phyloP scores from a whole-genome alignment of 2,888 invertebrate species.

The Protonemura montana region DNA sequence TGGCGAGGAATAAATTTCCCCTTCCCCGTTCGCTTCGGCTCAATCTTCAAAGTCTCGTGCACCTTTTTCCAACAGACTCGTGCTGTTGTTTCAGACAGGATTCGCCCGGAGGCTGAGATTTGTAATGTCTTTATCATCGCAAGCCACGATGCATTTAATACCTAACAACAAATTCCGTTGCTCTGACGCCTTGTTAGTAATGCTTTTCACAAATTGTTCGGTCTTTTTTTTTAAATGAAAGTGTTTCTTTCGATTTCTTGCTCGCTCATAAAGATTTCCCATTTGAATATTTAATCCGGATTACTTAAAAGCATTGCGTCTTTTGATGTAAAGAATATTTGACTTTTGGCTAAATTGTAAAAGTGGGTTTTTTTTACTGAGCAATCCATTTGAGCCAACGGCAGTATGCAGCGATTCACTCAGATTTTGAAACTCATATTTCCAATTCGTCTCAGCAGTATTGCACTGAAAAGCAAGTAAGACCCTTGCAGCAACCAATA shows the following conservation, averaged over 20 bases:
- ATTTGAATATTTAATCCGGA: too few relatives aligned
- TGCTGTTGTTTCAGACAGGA: conserved; percentile 37
- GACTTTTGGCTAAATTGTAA: not conserved
- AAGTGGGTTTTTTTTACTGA: not conserved
- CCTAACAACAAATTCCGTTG: not conserved
- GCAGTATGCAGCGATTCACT: not conserved
- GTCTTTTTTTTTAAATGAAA: not conserved
- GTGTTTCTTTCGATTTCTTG: not conserved
- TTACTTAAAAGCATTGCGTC: not conserved
- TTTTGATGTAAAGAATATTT: not conserved
- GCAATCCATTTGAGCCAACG: not conserved
- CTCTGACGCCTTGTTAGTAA: conserved; percentile 16
- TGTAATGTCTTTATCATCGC: conserved; percentile 39
- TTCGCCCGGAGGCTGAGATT: conserved; percentile 7
- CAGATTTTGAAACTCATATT: not conserved
- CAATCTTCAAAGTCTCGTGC: conserved; percentile 31
- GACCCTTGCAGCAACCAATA: not conserved
- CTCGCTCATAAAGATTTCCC: too few relatives aligned
- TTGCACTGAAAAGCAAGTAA: not conserved
- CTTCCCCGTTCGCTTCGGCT: not conserved
- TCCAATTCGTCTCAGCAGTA: not conserved
- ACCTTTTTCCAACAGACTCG: conserved; percentile 39
- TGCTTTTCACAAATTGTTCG: not conserved
- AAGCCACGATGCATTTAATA: conserved; percentile 26
- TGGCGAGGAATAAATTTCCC: not conserved